Evolutionary conservation across 64 coral and sea anemone species (phyloP), one percentile per base, ranked within the genome.

Genomic region (Acropora tenuis): DNA sequence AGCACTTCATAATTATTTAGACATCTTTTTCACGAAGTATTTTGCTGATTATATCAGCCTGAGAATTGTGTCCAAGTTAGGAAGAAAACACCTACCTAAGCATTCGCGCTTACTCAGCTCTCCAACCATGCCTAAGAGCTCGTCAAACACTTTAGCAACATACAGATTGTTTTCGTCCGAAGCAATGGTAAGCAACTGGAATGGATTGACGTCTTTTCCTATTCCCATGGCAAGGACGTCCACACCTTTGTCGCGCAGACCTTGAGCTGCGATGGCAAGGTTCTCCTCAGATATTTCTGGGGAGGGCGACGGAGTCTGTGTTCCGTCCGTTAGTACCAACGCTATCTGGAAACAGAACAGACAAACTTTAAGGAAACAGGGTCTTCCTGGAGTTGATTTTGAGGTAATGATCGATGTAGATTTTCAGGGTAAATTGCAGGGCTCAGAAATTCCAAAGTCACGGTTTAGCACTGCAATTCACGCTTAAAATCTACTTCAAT

Each of bases 321-420:
- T 78, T 50, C 94, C 94, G 66, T 95, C 94, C 61, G 94, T 95
- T 9, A 95, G 10, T 15, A 95, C 90, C 18, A 95, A 17, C 10
- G 94, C 94, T 1, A 95, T 42, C 94, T 95, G 59, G 6, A 93
- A 80, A 13, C 7, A 20, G 17, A 2, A 6, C 16, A 77, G 30
- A 43, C n/a, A 40, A 8, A 5, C 3, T 40, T 42, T 18, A 43
- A 13, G 30, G 30, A 30, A 30, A 30, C 30, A 30, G 30, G 30
- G 30, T 30, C 30, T 30, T 30, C 30, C 30, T 30, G 30, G 30
- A 30, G 30, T 30, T 30, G 30, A 30, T 30, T 30, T 30, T 30
- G 30, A 30, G 30, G 30, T 30, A 30, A 30, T 30, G 30, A 30
- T 30, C 30, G 30, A 30, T 30, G 30, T 30, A 30, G 30, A 30